Evolutionary conservation across 2,888 invertebrate genomes (phyloP).

Genomic region (Lampropteryx suffumata): DNA sequence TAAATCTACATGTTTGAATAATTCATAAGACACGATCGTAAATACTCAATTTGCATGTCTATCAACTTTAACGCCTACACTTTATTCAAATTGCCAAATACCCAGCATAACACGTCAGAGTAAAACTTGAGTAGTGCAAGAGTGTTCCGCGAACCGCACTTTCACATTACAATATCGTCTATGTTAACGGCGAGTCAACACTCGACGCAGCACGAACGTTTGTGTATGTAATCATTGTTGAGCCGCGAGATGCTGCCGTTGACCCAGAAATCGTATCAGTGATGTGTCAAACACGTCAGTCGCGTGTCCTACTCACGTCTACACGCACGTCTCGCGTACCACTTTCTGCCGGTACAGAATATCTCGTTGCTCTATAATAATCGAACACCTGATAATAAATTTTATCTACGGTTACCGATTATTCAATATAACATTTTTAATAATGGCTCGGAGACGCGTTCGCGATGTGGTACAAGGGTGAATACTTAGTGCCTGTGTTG

Average conservation of each 20-base stretch:
- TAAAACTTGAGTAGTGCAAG: not conserved
- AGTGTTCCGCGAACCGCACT: constrained; percentile 30
- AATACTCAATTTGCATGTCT: constrained; percentile 35
- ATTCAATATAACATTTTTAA: constrained; percentile 7
- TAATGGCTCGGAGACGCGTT: constrained; percentile 22
- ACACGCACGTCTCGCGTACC: constrained; percentile 4
- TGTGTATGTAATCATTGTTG: constrained; percentile 47
- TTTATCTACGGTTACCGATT: constrained; percentile 18
- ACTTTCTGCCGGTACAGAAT: not conserved
- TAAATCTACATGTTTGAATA: constrained; percentile 34
- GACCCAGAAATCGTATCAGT: constrained; percentile 54
- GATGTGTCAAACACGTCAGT: constrained; percentile 31
- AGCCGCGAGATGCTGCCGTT: constrained; percentile 42
- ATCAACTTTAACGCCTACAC: constrained; percentile 20
- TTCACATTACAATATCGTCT: constrained; percentile 45
- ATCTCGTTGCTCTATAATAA: not conserved
- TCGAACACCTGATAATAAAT: constrained; percentile 15
- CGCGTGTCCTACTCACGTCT: constrained; percentile 18
- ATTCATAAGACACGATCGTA: constrained; percentile 36
- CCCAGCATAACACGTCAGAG: constrained; percentile 1
- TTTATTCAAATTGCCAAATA: constrained; percentile 8
- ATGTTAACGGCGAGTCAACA: constrained; percentile 40
- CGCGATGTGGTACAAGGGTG: constrained; percentile 51
- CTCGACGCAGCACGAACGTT: constrained; percentile 35
- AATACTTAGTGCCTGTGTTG: constrained; percentile 49